phyloP scores from a whole-genome alignment of 2,797 vertebrate genomes.

The Chelidonichthys spinosus region DNA sequence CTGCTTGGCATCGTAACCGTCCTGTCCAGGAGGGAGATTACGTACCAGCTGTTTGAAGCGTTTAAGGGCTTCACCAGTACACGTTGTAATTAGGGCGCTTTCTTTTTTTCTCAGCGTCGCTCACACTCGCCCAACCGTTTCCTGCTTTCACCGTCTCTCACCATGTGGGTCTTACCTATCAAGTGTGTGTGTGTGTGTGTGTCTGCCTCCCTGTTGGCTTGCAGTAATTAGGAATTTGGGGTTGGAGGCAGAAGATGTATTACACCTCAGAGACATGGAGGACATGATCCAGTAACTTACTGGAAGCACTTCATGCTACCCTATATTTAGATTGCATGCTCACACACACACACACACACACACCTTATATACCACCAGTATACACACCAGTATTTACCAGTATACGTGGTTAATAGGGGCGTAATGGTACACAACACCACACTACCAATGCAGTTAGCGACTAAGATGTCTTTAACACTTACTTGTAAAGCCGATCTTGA shows the following conservation, averaged over 20 bases:
- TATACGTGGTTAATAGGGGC: no score
- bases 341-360: neutral
- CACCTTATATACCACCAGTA: no score
- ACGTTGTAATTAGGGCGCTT: neutral
- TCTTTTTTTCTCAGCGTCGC: neutral
- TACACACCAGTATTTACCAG: no score
- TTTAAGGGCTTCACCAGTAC: conserved; percentile 5
- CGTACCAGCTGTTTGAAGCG: conserved; percentile 17
- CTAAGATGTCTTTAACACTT: no score
- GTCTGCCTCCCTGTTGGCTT: neutral
- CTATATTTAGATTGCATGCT: conserved; percentile 2
- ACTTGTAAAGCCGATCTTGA: no score
- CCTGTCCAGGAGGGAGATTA: conserved; percentile 13
- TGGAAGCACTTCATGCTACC: conserved; percentile 14
- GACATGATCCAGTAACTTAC: conserved; percentile 17
- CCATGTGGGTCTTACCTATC: neutral
- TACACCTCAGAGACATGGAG: neutral
- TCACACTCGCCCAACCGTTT: neutral
- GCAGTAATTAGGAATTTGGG: conserved; percentile 25
- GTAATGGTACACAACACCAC: no score
- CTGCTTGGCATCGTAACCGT: conserved; percentile 2
- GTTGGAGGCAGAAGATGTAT: neutral
- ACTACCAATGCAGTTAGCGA: no score
- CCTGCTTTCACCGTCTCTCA: neutral
- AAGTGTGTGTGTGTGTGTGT: neutral